Evolutionary conservation across 1,140 invertebrate species (phyloP).

Genomic region (Drosophila aff.): DNA sequence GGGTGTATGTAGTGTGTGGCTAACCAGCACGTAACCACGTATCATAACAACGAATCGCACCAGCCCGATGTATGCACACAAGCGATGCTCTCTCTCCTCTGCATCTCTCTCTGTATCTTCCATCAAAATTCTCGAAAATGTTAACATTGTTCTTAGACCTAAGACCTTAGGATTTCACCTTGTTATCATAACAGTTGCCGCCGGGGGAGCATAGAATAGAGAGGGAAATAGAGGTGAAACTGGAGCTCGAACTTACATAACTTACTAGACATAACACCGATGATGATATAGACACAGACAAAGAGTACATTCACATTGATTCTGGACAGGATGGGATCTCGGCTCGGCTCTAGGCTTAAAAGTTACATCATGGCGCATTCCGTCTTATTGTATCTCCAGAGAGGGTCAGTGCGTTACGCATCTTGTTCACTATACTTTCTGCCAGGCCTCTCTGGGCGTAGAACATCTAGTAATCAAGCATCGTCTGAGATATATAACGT

Average conservation of each 20-base stretch:
- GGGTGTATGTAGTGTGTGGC: slow-evolving; percentile 36
- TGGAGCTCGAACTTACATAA: slow-evolving; percentile 10
- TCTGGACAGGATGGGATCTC: slow-evolving; percentile 14
- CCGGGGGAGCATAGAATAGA: too few species aligned
- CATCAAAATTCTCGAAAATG: slow-evolving; percentile 68
- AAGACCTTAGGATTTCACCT: slow-evolving; percentile 76
- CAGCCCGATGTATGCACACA: background rate
- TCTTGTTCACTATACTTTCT: background rate
- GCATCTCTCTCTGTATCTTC: background rate
- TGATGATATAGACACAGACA: slow-evolving; percentile 39
- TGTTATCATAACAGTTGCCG: slow-evolving; percentile 48
- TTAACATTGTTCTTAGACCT: slow-evolving; percentile 79
- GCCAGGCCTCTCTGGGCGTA: background rate
- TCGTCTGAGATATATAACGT: slow-evolving; percentile 14
- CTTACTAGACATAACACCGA: slow-evolving; percentile 35
- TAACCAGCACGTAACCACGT: slow-evolving; percentile 6
- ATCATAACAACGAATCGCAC: slow-evolving; percentile 10
- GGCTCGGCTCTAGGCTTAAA: background rate
- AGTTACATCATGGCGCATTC: background rate
- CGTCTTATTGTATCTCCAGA: slow-evolving; percentile 1
- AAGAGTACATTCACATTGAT: slow-evolving; percentile 15
- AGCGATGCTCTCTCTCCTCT: background rate
- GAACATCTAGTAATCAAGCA: background rate
- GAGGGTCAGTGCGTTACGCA: background rate
- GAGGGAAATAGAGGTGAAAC: background rate